These are phyloP conservation scores for Cricetomys ansorgei DNA, from an alignment of 2,113 vertebrate species.

Conservation along the genomic window DNA sequence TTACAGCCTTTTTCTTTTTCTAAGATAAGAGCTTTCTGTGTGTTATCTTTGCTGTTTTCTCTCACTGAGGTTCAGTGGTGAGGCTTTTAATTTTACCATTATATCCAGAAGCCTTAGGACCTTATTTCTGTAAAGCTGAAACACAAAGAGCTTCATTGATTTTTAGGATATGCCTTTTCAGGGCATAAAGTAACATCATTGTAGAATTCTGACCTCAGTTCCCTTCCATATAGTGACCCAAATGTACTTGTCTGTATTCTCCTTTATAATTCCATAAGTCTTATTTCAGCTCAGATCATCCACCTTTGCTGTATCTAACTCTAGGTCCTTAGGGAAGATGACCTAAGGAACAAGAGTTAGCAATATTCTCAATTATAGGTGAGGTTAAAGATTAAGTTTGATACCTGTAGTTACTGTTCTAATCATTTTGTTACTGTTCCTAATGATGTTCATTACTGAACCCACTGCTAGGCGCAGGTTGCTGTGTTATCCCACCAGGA, in stretches of 20 bases:
- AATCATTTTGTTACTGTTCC: background rate
- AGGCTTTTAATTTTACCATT: background rate
- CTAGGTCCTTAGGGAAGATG: background rate
- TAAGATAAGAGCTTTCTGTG: background rate
- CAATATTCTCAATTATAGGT: background rate
- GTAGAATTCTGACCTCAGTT: conserved; percentile 7
- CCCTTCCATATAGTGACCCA: background rate
- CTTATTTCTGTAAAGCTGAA: background rate
- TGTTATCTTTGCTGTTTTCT: background rate
- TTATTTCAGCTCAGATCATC: background rate
- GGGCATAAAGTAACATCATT: background rate
- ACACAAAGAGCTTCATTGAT: background rate
- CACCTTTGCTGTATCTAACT: background rate
- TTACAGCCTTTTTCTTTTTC: background rate
- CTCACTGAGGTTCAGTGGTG: background rate
- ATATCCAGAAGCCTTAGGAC: background rate
- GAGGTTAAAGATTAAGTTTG: background rate
- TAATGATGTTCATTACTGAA: conserved; percentile 5
- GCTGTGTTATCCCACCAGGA: background rate
- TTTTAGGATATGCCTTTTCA: background rate
- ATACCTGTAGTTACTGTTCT: background rate
- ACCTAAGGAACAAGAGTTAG: background rate
- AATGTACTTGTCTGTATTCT: background rate
- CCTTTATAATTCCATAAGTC: background rate
- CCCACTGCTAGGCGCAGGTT: background rate